Base-by-base conservation (phyloP, 1,140 invertebrate genomes). In the Drosophila funebris region DNA sequence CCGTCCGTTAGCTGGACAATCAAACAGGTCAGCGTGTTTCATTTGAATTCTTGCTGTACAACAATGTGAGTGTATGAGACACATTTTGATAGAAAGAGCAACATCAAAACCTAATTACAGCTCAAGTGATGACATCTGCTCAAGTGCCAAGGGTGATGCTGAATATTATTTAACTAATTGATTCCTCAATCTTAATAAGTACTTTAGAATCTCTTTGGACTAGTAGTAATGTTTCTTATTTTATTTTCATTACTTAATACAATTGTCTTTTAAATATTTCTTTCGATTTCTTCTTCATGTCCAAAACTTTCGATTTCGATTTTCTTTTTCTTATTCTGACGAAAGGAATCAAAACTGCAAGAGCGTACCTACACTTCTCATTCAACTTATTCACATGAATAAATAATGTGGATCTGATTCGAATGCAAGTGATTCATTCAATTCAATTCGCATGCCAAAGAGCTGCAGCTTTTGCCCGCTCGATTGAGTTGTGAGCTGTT, bases 401-500 rank as follows among this genome's bases (percentile, higher is more conserved):
- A 36, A 36, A 36, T 11, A n/a, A 3, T 36, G 11, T 13, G 4
- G 0, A 9, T n/a, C 33, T 36, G 11, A 36, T 36, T 9, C 60
- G n/a, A 20, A 31, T 31, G 41, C 16, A 63, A 39, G 14, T 62
- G 60, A 27, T 36, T 46, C 31, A 43, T 11, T 37, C 57, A 46
- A 61, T 22, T 48, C 22, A 13, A 18, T 61, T 24, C 53, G 13
- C 50, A 11, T n/a, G 5, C 27, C 9, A 48, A 41, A 13, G 31
- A 7, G n/a, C 43, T 18, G 24, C 44, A 22, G 4, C 46, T 46
- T n/a, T 33, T 4, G 37, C 58, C 18, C 36, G 22, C 13, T 18
- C 69, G 63, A 85, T 79, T 79, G 53, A 57, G 53, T 57, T 72
- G 69, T 71, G 77, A 37, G 24, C 60, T 70, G 57, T 73, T 70